Evolutionary conservation across 2,888 invertebrate genomes (phyloP), one percentile per base, ranked within the genome.

Genomic region (Epirrita christyi): DNA sequence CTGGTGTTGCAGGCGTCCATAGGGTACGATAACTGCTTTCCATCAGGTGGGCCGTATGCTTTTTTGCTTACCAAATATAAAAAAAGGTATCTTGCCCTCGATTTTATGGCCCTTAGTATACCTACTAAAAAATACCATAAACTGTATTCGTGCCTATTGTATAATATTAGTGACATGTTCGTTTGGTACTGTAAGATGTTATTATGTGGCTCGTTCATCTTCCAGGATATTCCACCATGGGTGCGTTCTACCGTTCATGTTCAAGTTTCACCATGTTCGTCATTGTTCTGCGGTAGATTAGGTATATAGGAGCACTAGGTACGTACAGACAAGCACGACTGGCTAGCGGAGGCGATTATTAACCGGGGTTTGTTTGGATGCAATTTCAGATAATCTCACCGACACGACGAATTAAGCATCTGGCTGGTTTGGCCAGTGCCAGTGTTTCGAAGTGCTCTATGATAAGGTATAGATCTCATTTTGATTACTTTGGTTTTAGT

Each of bases 361-460:
- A 60, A 52, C 52, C 50, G 51, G 43, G 44, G 42, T 47, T 40
- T 47, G 51, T 56, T 55, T 55, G 61, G 57, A 55, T 61, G 61
- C 61, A 58, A 61, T 61, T 61, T 58, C 8, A 61, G 61, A 58
- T 61, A 61, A 61, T 61, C 56, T 55, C 34, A 46, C 21, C 36
- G 38, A 59, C 59, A 55, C 59, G 54, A 37, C 13, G 55, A 45
- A 49, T 49, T 21, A 53, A 50, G 41, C 50, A 59, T 42, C 54
- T 54, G 54, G 58, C 43, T 2, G 32, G 42, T n/a, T 34, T 13
- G 34, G 9, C 7, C 7, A 13, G 13, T 32, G 9, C 7, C 7
- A 13, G 13, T 32, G 32, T 32, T 14, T 38, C 38, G 13, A 14
- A 3, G 38, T 14, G 14, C 11, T 0, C 14, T 41, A 14, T n/a